Evolutionary conservation across 2,113 vertebrate genomes (phyloP).

Genomic region (Petaurus breviceps): DNA sequence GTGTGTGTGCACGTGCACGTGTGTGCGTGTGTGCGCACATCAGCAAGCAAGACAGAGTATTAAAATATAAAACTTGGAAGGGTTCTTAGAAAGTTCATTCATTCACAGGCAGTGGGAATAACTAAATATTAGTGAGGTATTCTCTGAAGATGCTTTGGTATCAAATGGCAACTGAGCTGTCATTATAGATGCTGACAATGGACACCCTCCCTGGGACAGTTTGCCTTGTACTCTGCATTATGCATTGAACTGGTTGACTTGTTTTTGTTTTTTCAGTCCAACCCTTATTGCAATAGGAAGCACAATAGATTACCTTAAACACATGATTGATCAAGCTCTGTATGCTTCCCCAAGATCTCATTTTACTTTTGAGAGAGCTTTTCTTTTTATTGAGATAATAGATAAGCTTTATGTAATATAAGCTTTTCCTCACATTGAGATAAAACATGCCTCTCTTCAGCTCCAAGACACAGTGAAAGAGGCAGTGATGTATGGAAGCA

Average conservation of each 20-base stretch:
- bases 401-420: not conserved
- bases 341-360: not conserved
- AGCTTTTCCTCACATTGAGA: not conserved
- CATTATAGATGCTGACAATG: not conserved
- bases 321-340: not conserved
- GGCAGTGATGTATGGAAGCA: not conserved
- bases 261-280: not conserved
- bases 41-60: too few species aligned
- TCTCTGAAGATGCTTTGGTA: too few species aligned
- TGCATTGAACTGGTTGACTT: not conserved
- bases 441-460: not conserved
- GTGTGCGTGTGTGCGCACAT: too few species aligned
- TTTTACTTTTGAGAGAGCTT: not conserved
- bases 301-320: not conserved
- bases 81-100: too few species aligned
- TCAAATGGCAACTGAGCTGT: too few species aligned
- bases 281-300: not conserved
- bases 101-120: too few species aligned
- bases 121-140: too few species aligned
- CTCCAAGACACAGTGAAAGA: not conserved
- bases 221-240: not conserved
- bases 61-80: too few species aligned
- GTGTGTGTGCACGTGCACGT: too few species aligned
- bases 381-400: not conserved
- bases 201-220: not conserved